Evolutionary conservation across 2,113 vertebrate species (phyloP).

Genomic region (Serinus canaria): DNA sequence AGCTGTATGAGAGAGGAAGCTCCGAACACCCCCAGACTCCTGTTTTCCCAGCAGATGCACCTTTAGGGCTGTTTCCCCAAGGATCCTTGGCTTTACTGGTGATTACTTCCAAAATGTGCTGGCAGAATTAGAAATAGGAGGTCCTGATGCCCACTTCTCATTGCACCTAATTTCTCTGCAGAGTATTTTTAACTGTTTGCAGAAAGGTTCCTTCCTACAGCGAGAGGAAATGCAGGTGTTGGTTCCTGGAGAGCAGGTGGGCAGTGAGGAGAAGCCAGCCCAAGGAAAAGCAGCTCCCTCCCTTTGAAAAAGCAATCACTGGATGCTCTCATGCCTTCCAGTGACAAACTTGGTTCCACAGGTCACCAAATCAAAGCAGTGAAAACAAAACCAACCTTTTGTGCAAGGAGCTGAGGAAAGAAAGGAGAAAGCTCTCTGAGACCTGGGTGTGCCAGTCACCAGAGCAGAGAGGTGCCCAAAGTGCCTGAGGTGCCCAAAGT

Average conservation of each 20-base stretch:
- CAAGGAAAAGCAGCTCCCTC: neutral
- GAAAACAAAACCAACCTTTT: neutral
- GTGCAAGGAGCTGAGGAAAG: neutral
- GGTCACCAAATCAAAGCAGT: neutral
- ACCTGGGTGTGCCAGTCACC: neutral
- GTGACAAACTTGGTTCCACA: neutral
- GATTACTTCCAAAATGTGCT: neutral
- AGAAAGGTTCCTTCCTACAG: neutral
- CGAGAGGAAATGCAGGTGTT: neutral
- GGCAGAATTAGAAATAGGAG: neutral
- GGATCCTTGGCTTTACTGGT: neutral
- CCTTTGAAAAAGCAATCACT: neutral
- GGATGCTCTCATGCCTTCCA: neutral
- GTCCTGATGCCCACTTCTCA: neutral
- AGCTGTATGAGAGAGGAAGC: neutral
- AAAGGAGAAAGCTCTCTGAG: neutral
- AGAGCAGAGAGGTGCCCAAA: neutral
- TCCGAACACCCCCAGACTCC: neutral
- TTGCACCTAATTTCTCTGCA: neutral
- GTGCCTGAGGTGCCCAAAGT: neutral
- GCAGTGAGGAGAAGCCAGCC: no score
- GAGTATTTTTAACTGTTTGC: neutral
- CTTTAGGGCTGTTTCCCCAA: neutral
- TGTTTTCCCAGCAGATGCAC: neutral
- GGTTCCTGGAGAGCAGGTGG: neutral